Percentiles rank a stretch among this genome's conserved stretches.
phyloP scores from a whole-genome alignment of 2,113 vertebrate species.

The Sialia sialis region DNA sequence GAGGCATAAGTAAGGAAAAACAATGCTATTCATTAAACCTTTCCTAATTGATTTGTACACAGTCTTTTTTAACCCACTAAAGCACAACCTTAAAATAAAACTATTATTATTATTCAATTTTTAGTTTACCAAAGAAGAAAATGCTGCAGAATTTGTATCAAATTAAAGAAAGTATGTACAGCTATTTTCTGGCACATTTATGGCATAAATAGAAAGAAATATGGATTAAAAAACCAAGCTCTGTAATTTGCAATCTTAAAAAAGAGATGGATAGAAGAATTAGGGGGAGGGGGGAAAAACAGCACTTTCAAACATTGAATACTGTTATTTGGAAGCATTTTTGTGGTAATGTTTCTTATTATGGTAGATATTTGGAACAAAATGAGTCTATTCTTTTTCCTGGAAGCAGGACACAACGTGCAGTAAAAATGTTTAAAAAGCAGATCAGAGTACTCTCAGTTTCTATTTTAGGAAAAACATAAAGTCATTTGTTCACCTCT shows the following conservation, averaged over 20 bases:
- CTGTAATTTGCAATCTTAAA: background rate
- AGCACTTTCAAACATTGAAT: background rate
- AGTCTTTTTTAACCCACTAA: background rate
- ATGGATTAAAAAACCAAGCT: background rate
- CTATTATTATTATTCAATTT: background rate
- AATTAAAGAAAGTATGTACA: background rate
- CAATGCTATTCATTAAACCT: background rate
- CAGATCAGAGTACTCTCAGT: background rate
- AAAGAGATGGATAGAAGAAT: background rate
- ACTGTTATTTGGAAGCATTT: background rate
- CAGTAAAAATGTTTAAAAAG: background rate
- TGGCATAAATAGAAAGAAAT: background rate
- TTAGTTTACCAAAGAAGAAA: background rate
- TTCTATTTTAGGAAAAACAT: background rate
- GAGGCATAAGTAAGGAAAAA: background rate
- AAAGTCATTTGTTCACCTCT: background rate
- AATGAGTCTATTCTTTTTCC: background rate
- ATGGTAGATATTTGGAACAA: background rate
- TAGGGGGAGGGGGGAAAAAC: accelerated
- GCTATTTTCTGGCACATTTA: background rate
- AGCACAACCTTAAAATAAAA: background rate
- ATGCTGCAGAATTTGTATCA: background rate
- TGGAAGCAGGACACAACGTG: background rate
- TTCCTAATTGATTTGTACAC: background rate
- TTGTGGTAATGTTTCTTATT: background rate